These are phyloP conservation scores for Ethmia dodecea DNA, from an alignment of 2,888 invertebrate genomes.

Conservation along the genomic window DNA sequence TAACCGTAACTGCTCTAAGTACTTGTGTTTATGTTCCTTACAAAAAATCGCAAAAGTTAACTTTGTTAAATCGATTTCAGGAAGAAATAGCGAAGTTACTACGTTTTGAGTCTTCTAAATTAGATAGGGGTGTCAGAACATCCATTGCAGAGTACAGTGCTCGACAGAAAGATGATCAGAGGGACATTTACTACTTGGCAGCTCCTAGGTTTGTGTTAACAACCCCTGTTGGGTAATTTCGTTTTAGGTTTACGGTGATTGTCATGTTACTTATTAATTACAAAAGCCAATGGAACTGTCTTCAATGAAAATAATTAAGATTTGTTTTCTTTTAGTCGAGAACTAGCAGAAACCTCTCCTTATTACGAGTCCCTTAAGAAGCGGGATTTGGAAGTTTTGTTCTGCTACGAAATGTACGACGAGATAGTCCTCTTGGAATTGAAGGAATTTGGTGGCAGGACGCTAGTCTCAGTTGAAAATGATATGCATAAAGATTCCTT, in stretches of 20 bases:
- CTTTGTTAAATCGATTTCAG: too few species aligned
- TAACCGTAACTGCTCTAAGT: too few species aligned
- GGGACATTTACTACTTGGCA: constrained; percentile 93
- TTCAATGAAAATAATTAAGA: too few species aligned
- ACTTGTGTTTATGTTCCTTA: too few species aligned
- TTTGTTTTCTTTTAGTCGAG: constrained; percentile 80
- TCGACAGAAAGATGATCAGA: constrained; percentile 87
- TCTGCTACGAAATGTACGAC: constrained; percentile 98
- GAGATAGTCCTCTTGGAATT: constrained; percentile 95
- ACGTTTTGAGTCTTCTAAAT: constrained; percentile 93
- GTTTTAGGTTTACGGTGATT: too few species aligned
- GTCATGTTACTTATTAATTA: too few species aligned
- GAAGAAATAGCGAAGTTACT: constrained; percentile 94
- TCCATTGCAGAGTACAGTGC: constrained; percentile 89
- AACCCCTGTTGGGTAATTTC: too few species aligned
- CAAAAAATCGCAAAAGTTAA: too few species aligned
- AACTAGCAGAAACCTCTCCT: constrained; percentile 94
- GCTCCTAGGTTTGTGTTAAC: constrained; percentile 87
- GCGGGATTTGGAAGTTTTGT: constrained; percentile 92
- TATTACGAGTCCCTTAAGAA: constrained; percentile 95
- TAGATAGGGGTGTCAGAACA: constrained; percentile 82
- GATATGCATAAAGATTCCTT: constrained; percentile 89
- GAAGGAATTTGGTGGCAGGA: constrained; percentile 85
- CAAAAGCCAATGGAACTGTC: too few species aligned
- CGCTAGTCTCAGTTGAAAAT: constrained; percentile 93